Evolutionary conservation across 2,888 invertebrate genomes (phyloP).

Genomic region (Orthosia cruda): DNA sequence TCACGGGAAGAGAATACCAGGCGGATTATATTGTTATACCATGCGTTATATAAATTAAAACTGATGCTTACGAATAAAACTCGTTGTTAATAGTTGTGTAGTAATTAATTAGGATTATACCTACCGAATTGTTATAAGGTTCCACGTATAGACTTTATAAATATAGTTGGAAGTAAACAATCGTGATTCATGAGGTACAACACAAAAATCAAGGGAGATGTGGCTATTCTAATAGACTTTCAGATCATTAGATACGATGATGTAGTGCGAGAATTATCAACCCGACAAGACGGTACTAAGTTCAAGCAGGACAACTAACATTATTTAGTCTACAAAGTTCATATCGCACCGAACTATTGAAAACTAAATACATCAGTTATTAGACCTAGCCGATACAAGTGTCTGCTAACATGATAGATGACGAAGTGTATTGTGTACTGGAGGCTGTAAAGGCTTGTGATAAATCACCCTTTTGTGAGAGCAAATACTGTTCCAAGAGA

Average conservation of each 20-base stretch:
- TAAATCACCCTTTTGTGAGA: conserved; percentile 48
- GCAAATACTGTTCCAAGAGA: conserved; percentile 9
- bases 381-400: conserved; percentile 5
- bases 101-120: no score
- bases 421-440: conserved; percentile 22
- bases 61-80: no score
- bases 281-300: background rate
- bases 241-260: no score
- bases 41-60: no score
- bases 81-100: no score
- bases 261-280: no score
- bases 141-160: background rate
- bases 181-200: background rate
- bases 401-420: conserved; percentile 39
- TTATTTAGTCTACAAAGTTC: conserved; percentile 11
- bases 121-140: no score
- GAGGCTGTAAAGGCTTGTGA: conserved; percentile 4
- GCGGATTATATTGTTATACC: no score
- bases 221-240: no score
- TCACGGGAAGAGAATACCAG: no score
- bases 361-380: conserved; percentile 29
- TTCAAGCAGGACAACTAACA: background rate
- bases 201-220: background rate
- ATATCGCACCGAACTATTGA: conserved; percentile 10
- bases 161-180: background rate